Evolutionary conservation across 2,797 vertebrate genomes (phyloP).

Genomic region (Yasuhikotakia modesta): DNA sequence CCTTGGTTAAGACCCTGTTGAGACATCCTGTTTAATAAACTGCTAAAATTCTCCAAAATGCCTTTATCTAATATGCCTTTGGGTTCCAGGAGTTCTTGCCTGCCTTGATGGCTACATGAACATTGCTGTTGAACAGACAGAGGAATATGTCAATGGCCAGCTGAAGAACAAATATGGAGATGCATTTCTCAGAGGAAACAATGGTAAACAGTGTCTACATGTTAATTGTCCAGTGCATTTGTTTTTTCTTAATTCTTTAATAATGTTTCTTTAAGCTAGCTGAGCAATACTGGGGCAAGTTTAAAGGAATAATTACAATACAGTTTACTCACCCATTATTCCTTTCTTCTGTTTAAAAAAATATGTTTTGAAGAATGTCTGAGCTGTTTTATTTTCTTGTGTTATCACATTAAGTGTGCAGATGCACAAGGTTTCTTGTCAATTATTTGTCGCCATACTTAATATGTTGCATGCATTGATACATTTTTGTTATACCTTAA

Average conservation of each 20-base stretch:
- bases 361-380: no score
- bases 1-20: no score
- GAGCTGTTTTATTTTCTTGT: no score
- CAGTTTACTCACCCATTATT: background rate
- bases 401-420: no score
- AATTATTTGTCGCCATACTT: no score
- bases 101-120: conserved; percentile 99
- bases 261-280: background rate
- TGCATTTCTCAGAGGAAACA: conserved; percentile 97
- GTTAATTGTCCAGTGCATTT: background rate
- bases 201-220: conserved; percentile 78
- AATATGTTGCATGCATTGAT: no score
- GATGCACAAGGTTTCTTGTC: no score
- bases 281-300: background rate
- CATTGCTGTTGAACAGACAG: conserved; percentile 97
- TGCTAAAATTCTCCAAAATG: background rate
- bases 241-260: background rate
- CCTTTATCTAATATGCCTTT: background rate
- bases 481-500: no score
- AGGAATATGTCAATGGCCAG: conserved; percentile 98
- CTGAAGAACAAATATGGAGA: conserved; percentile 99
- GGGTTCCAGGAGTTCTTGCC: conserved; percentile 88
- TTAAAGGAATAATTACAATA: background rate
- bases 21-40: background rate
- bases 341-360: background rate